Conservation (phyloP, 2,797 vertebrate species). For the Phrynocephalus vlangalii region DNA sequence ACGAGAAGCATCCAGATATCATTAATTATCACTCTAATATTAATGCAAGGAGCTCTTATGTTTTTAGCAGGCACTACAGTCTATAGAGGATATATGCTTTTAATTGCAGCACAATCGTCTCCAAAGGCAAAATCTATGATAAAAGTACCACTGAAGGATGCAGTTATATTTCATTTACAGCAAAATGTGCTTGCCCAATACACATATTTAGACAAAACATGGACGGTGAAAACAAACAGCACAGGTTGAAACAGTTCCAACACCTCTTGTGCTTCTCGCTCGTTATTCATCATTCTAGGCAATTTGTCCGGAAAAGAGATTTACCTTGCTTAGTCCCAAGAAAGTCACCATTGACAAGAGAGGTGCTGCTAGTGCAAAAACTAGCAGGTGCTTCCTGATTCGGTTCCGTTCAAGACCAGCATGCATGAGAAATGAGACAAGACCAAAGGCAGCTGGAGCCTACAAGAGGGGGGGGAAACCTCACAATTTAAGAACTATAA, state of each 20-base stretch:
- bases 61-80: not conserved
- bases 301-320: constrained; percentile 28
- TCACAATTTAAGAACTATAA: not conserved
- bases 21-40: not conserved
- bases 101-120: not conserved
- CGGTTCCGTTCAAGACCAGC: constrained; percentile 97
- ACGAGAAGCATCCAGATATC: no score
- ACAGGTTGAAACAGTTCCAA: not conserved
- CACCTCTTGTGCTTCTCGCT: not conserved
- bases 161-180: not conserved
- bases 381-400: constrained; percentile 96
- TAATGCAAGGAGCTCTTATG: no score
- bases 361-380: constrained; percentile 95
- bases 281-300: not conserved
- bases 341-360: constrained; percentile 95
- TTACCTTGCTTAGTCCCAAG: constrained; percentile 95
- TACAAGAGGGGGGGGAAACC: constrained; percentile 63
- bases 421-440: constrained; percentile 98
- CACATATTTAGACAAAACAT: not conserved
- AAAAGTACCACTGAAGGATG: not conserved
- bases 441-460: constrained; percentile 97
- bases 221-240: not conserved
- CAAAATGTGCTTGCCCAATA: not conserved
- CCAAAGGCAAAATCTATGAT: not conserved
- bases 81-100: not conserved